Evolutionary conservation across 1,140 invertebrate species (phyloP).

Genomic region (Ceratosolen fusciceps): DNA sequence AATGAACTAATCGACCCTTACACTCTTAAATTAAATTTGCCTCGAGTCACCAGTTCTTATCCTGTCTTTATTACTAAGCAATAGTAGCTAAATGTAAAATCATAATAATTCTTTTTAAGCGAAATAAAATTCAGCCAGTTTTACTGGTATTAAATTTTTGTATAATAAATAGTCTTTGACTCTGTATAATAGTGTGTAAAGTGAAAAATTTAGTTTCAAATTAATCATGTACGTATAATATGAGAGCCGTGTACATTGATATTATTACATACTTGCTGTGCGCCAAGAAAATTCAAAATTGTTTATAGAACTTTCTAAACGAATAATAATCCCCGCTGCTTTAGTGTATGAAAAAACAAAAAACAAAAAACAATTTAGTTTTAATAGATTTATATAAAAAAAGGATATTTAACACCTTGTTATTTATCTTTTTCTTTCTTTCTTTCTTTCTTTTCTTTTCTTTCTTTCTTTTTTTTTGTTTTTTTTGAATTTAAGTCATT

Average conservation of each 20-base stretch:
- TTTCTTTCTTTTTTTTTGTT: too few species aligned
- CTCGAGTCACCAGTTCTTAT: background rate
- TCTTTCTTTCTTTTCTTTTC: too few species aligned
- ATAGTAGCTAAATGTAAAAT: constrained; percentile 9
- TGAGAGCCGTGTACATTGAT: constrained; percentile 19
- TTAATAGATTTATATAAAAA: constrained; percentile 37
- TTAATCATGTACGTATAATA: constrained; percentile 24
- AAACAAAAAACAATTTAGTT: constrained; percentile 5
- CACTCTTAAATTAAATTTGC: background rate
- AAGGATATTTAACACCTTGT: constrained; percentile 39
- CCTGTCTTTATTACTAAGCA: background rate
- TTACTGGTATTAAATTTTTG: constrained; percentile 24
- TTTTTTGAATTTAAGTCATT: background rate
- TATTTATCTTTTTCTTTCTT: too few species aligned
- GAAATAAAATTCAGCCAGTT: background rate
- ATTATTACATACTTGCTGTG: constrained; percentile 30
- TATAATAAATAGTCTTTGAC: constrained; percentile 39
- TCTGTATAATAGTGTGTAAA: constrained; percentile 43
- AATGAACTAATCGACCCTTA: constrained; percentile 26
- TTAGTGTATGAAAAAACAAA: constrained; percentile 6
- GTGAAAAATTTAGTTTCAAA: constrained; percentile 34
- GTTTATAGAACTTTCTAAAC: constrained; percentile 34
- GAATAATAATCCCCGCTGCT: constrained; percentile 30
- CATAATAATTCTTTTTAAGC: background rate
- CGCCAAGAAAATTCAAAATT: constrained; percentile 35